Conservation (phyloP, 2,888 invertebrate genomes). For the Harpagoxenus sublaevis region DNA sequence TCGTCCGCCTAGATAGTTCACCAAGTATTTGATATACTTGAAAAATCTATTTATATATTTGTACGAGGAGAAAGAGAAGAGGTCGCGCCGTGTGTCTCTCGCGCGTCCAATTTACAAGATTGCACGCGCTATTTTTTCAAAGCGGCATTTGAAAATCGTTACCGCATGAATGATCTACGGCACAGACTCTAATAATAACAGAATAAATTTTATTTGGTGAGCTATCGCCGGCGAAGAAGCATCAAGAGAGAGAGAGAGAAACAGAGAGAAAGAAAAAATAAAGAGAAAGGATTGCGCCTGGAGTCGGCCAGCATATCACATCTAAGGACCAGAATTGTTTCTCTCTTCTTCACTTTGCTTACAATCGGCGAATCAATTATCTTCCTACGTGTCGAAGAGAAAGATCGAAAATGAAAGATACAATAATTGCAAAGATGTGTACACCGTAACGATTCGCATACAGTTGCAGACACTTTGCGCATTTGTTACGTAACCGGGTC, state of each 20-base stretch:
- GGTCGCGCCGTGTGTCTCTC: conserved; percentile 32
- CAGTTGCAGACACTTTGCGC: conserved; percentile 69
- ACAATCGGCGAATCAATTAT: conserved; percentile 57
- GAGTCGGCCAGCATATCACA: conserved; percentile 52
- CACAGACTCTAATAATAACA: conserved; percentile 14
- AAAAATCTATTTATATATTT: conserved; percentile 74
- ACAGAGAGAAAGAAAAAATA: not conserved
- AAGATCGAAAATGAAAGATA: conserved; percentile 22
- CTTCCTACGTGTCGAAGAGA: conserved; percentile 48
- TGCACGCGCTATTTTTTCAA: conserved; percentile 67
- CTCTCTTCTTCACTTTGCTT: conserved; percentile 32
- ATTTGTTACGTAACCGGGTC: conserved; percentile 75
- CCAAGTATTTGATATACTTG: conserved; percentile 71
- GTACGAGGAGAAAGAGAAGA: conserved; percentile 49
- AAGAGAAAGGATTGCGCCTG: conserved; percentile 56
- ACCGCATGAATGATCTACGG: conserved; percentile 47
- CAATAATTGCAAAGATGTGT: conserved; percentile 40
- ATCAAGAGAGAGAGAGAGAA: not conserved
- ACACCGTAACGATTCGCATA: conserved; percentile 61
- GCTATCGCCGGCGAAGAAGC: conserved; percentile 60
- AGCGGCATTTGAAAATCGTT: conserved; percentile 46
- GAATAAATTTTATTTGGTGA: conserved; percentile 59
- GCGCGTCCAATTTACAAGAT: conserved; percentile 39
- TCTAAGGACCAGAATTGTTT: conserved; percentile 52
- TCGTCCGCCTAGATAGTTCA: conserved; percentile 71